phyloP scores from a whole-genome alignment of 2,888 invertebrate species.

The Lamellibrachia columna region DNA sequence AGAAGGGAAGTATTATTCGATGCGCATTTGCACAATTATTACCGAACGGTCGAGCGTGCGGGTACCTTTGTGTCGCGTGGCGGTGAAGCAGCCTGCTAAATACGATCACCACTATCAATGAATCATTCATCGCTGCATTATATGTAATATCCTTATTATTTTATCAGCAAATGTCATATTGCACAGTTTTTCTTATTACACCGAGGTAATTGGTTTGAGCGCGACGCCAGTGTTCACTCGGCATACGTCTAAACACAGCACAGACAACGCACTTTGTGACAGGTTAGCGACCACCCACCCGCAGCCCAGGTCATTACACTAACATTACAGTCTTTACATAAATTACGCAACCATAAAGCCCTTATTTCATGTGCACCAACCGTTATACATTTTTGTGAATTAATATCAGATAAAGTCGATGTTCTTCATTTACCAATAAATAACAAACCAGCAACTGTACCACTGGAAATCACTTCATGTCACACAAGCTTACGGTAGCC shows the following conservation, averaged over 20 bases:
- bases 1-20: conserved; percentile 7
- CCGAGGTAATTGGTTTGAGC: background rate
- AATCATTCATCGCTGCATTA: conserved; percentile 16
- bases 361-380: background rate
- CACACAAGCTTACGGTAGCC: background rate
- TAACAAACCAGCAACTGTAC: background rate
- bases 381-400: background rate
- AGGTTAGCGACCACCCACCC: background rate
- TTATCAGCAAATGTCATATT: conserved; percentile 11
- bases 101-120: background rate
- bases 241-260: background rate
- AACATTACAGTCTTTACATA: background rate
- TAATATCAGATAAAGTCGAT: background rate
- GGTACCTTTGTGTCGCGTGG: background rate
- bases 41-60: background rate
- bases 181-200: background rate
- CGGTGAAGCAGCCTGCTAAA: background rate
- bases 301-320: background rate
- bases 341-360: background rate
- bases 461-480: background rate
- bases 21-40: background rate
- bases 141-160: conserved; percentile 1
- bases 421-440: background rate
- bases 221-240: background rate
- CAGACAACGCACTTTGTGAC: background rate